Conservation (phyloP, 2,113 vertebrate genomes). For the Tapirus terrestris region DNA sequence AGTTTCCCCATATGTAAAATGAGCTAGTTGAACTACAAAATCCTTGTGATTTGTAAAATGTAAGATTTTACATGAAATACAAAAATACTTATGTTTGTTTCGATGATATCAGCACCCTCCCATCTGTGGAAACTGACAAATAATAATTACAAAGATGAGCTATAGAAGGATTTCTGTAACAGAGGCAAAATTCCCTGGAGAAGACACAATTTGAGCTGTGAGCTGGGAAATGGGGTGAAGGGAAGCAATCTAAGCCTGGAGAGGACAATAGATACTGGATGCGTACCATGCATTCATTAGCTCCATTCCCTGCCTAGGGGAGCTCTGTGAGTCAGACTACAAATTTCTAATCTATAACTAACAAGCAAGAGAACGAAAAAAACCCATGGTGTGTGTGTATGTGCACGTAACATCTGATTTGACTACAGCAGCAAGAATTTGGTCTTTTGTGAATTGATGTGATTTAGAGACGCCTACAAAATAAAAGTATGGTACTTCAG, state of each 20-base stretch:
- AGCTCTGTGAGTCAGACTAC: conserved; percentile 55
- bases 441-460: conserved; percentile 75
- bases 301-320: neutral
- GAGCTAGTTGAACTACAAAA: neutral
- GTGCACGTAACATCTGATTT: conserved; percentile 70
- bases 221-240: neutral
- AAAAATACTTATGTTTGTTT: neutral
- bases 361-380: conserved; percentile 33
- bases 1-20: neutral
- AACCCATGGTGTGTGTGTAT: neutral
- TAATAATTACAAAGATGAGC: conserved; percentile 1
- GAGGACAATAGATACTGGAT: neutral
- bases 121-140: neutral
- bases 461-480: conserved; percentile 72
- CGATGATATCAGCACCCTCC: neutral
- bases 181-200: neutral
- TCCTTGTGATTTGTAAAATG: neutral
- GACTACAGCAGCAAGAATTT: conserved; percentile 61
- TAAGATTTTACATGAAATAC: neutral
- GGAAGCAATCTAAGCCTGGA: neutral
- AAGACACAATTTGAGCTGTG: neutral
- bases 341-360: conserved; percentile 72
- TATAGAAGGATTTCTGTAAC: neutral
- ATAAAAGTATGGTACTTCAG: conserved; percentile 73
- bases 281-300: conserved; percentile 16